phyloP scores from a whole-genome alignment of 2,888 invertebrate species.

The Agrochola circellaris region DNA sequence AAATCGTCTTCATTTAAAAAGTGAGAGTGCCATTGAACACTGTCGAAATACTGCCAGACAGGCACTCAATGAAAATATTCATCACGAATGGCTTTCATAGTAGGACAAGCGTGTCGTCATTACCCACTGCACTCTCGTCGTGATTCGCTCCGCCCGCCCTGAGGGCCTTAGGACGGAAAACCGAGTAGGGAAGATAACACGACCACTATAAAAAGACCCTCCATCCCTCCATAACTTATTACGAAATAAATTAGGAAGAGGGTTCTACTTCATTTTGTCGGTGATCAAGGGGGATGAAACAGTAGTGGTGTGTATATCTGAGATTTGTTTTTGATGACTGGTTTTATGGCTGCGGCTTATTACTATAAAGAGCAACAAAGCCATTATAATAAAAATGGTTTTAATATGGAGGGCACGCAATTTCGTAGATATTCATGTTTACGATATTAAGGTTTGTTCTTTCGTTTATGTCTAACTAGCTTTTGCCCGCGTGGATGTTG shows the following conservation, averaged over 20 bases:
- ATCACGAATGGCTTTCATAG: conserved; percentile 59
- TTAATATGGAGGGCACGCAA: conserved; percentile 8
- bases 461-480: background rate
- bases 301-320: conserved; percentile 52
- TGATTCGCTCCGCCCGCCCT: conserved; percentile 73
- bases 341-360: conserved; percentile 55
- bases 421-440: conserved; percentile 10
- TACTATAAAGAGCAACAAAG: conserved; percentile 55
- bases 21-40: background rate
- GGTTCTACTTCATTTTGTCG: conserved; percentile 29
- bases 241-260: background rate
- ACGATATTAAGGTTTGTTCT: background rate
- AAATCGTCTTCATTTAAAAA: background rate
- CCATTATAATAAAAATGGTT: conserved; percentile 38
- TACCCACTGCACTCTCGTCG: conserved; percentile 63
- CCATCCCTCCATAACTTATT: background rate
- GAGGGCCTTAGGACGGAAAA: conserved; percentile 63
- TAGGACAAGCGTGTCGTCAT: conserved; percentile 66
- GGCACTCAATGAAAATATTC: conserved; percentile 45
- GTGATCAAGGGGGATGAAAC: conserved; percentile 41
- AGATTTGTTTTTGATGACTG: conserved; percentile 66
- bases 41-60: background rate
- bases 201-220: conserved; percentile 58
- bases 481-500: too few species aligned
- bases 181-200: conserved; percentile 53